phyloP scores from a whole-genome alignment of 2,797 vertebrate genomes.

The Eulemur coronatus region DNA sequence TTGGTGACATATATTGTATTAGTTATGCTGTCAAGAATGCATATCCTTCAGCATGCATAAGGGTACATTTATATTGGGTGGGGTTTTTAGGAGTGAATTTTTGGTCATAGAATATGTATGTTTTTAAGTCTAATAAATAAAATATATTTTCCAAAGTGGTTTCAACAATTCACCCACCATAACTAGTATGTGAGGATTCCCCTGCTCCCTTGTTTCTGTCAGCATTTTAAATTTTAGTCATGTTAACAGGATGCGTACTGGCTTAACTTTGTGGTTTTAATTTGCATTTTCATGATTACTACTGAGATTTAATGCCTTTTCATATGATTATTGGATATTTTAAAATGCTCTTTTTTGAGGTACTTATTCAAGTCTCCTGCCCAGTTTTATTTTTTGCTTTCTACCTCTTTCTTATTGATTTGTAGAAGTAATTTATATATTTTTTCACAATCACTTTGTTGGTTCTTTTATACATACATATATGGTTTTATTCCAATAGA shows the following conservation, averaged over 20 bases:
- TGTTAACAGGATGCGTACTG: not conserved
- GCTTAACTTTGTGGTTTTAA: not conserved
- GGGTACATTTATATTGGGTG: not conserved
- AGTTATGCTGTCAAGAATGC: not conserved
- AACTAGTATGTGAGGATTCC: not conserved
- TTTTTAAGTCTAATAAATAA: conserved; percentile 2
- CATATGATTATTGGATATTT: not conserved
- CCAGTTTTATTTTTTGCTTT: not conserved
- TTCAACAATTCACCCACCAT: not conserved
- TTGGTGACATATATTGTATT: not conserved
- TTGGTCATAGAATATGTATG: not conserved
- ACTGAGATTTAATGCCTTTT: not conserved
- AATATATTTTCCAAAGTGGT: not conserved
- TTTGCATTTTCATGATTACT: not conserved
- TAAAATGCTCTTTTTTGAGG: not conserved
- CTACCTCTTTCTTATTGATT: not conserved
- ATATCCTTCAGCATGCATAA: not conserved
- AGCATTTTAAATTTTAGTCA: not conserved
- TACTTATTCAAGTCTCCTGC: not conserved
- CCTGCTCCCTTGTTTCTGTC: not conserved
- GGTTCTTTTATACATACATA: not conserved
- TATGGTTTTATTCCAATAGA: not conserved
- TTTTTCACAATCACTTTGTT: not conserved
- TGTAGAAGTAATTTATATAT: not conserved
- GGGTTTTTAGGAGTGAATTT: not conserved